These are phyloP conservation scores for Sphenopsis melanotis DNA, from an alignment of 2,797 vertebrate species.

Conservation along the genomic window DNA sequence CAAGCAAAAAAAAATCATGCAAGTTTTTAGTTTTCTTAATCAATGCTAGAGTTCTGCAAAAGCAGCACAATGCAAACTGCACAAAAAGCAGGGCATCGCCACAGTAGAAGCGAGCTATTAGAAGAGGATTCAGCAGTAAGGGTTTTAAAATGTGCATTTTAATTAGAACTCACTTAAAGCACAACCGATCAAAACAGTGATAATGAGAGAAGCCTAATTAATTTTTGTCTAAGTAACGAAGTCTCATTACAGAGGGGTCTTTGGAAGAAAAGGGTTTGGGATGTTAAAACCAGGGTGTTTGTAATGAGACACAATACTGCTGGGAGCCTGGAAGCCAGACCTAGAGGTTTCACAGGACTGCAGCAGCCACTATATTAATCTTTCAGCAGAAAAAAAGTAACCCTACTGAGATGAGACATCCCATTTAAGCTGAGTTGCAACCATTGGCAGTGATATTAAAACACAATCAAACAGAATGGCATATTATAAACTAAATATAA, in stretches of 20 bases:
- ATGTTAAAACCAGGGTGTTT: slow-evolving; percentile 44
- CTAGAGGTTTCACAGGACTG: slow-evolving; percentile 40
- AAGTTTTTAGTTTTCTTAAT: neutral
- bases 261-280: slow-evolving; percentile 16
- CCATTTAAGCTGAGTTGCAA: slow-evolving; percentile 21
- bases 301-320: slow-evolving; percentile 39
- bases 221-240: slow-evolving; percentile 65
- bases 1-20: neutral
- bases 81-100: slow-evolving; percentile 23
- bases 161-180: slow-evolving; percentile 69
- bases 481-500: slow-evolving; percentile 64
- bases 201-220: slow-evolving; percentile 69
- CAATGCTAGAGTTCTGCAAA: neutral
- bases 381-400: slow-evolving; percentile 59
- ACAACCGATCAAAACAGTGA: slow-evolving; percentile 61
- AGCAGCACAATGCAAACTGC: neutral
- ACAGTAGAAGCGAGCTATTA: neutral
- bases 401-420: slow-evolving; percentile 50
- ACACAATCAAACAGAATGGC: slow-evolving; percentile 59
- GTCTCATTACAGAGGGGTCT: slow-evolving; percentile 51
- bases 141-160: slow-evolving; percentile 68
- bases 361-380: slow-evolving; percentile 60
- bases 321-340: slow-evolving; percentile 59
- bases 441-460: slow-evolving; percentile 53
- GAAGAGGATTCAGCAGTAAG: neutral